Evolutionary conservation across 2,797 vertebrate species (phyloP).

Genomic region (Hyperoplus lanceolatus): DNA sequence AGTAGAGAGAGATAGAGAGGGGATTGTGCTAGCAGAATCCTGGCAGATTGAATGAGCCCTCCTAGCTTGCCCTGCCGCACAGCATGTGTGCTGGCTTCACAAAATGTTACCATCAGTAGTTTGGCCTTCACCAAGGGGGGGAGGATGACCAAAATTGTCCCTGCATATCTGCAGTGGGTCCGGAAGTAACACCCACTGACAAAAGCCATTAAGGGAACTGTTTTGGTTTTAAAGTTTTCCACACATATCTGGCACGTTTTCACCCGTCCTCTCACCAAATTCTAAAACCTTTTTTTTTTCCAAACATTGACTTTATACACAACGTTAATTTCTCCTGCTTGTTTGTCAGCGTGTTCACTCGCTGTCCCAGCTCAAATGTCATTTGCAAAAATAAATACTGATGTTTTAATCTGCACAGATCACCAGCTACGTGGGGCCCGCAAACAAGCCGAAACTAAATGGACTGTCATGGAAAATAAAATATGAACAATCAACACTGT

Average conservation of each 20-base stretch:
- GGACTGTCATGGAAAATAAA: background rate
- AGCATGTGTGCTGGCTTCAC: slow-evolving; percentile 54
- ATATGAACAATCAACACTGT: background rate
- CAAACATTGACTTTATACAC: slow-evolving; percentile 45
- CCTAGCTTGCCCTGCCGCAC: slow-evolving; percentile 46
- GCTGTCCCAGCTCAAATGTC: slow-evolving; percentile 40
- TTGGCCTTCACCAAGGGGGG: slow-evolving; percentile 49
- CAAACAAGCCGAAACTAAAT: background rate
- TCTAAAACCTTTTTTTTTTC: slow-evolving; percentile 1
- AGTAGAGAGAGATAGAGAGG: slow-evolving; percentile 24
- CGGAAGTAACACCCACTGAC: slow-evolving; percentile 13
- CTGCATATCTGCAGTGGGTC: slow-evolving; percentile 35
- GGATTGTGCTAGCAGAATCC: slow-evolving; percentile 40
- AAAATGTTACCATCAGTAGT: slow-evolving; percentile 70
- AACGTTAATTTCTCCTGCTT: slow-evolving; percentile 20
- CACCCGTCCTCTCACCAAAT: background rate
- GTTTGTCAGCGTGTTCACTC: slow-evolving; percentile 21
- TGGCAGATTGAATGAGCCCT: slow-evolving; percentile 67
- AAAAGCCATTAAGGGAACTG: slow-evolving; percentile 36
- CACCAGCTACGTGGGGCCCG: slow-evolving; percentile 29
- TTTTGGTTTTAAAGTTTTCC: slow-evolving; percentile 28
- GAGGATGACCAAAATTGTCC: slow-evolving; percentile 50
- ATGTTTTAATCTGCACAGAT: slow-evolving; percentile 46
- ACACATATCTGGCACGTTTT: slow-evolving; percentile 11
- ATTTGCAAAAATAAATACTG: slow-evolving; percentile 56